Percentiles rank a stretch among this genome's conserved stretches.
Conservation (phyloP, 2,113 vertebrate genomes). For the Romanogobio albipinnatus region DNA sequence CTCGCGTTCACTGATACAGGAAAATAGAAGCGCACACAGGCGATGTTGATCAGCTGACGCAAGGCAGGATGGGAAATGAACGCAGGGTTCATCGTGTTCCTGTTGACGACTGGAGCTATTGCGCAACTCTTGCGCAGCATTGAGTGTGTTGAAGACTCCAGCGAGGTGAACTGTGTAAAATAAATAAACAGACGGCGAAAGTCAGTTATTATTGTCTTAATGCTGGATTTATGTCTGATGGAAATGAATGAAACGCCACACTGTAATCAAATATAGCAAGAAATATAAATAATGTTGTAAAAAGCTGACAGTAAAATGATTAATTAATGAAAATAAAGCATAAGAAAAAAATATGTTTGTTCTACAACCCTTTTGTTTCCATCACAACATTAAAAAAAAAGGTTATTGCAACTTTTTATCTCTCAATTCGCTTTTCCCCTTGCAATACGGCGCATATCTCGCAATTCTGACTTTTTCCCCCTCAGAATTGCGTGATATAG, state of each 20-base stretch:
- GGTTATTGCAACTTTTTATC: too few species aligned
- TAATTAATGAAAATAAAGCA: background rate
- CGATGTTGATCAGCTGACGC: slow-evolving; percentile 28
- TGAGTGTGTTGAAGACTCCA: background rate
- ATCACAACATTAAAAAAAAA: too few species aligned
- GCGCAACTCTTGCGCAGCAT: slow-evolving; percentile 20
- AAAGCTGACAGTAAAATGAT: background rate
- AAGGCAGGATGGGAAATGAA: slow-evolving; percentile 47
- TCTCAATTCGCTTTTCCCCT: too few species aligned
- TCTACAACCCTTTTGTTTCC: background rate
- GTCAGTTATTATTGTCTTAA: background rate
- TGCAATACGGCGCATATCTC: too few species aligned
- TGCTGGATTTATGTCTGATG: background rate
- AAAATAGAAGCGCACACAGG: background rate
- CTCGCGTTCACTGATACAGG: background rate
- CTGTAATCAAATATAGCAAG: background rate
- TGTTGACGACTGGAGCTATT: slow-evolving; percentile 11
- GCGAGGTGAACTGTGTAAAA: background rate
- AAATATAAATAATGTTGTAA: background rate
- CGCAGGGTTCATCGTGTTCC: slow-evolving; percentile 45
- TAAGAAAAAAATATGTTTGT: background rate
- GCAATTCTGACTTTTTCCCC: too few species aligned
- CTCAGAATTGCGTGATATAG: too few species aligned
- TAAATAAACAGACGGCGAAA: background rate
- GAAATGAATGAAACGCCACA: background rate